Evolutionary conservation across 1,140 invertebrate genomes (phyloP), one percentile per base, ranked within the genome.

Genomic region (Magallana gigas): DNA sequence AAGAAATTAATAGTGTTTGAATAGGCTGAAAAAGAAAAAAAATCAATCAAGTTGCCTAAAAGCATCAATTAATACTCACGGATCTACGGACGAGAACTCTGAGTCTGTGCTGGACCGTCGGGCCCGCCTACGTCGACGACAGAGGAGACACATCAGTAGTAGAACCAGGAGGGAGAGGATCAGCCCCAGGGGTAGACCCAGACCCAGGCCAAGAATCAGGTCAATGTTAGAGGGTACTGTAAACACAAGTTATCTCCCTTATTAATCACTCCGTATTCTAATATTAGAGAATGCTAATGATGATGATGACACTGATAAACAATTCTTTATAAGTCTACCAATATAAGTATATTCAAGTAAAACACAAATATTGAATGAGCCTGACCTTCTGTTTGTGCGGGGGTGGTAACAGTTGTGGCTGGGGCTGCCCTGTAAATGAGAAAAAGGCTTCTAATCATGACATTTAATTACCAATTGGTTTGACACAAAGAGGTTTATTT

Each of bases 141-240:
- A 86, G 57, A 86, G 14, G 23, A 76, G 68, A 58, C 85, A 86
- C 56, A 86, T 82, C 7, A 86, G n/a, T 56, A 86, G 60, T 5
- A 57, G 48, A 18, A 18, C 9, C 11, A 86, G 18, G 1, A 86
- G 60, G 6, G 64, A 64, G 9, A 60, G 36, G 59, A 58, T 83
- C 1, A 86, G 60, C 8, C 23, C 57, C 8, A 86, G 29, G 9
- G 85, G 76, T 60, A 86, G 11, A 48, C 85, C 85, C 18, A 86
- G 59, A 18, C 85, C 85, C 57, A 85, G 85, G 16, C 85, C 85
- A 9, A 86, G 57, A 29, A 86, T 86, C 57, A 82, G 62, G 48
- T 86, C 85, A 58, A 80, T 62, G n/a, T 80, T 71, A 23, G 18
- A 36, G 16, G 56, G 58, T 6, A 36, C 85, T 86, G 71, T 18